Evolutionary conservation across 2,797 vertebrate genomes (phyloP).

Genomic region (Micrastur ruficollis): DNA sequence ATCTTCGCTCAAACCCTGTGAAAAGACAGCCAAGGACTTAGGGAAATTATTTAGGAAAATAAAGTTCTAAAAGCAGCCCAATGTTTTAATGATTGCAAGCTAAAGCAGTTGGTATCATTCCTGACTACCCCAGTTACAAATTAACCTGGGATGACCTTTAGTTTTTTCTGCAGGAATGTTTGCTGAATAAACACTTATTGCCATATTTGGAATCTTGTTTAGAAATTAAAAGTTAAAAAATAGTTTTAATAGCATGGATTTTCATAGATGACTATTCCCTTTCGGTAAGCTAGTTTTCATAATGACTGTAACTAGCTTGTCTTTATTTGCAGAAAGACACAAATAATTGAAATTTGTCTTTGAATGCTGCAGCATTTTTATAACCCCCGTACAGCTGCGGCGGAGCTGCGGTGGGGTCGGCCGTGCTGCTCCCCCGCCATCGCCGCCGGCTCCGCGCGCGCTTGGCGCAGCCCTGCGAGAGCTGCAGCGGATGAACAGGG

Average conservation of each 20-base stretch:
- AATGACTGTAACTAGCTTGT: background rate
- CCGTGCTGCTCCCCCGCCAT: background rate
- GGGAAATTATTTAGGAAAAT: background rate
- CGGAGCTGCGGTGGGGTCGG: background rate
- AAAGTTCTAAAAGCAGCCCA: background rate
- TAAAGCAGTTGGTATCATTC: background rate
- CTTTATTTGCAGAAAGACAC: background rate
- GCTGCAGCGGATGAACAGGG: background rate
- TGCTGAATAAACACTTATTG: background rate
- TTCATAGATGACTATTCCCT: background rate
- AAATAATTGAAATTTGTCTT: background rate
- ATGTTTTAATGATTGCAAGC: background rate
- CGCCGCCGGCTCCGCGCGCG: background rate
- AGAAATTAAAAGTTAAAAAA: background rate
- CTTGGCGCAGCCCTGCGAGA: background rate
- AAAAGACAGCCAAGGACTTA: background rate
- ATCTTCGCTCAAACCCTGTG: background rate
- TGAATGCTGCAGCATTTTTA: background rate
- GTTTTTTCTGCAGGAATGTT: background rate
- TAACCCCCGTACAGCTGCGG: background rate
- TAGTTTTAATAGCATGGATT: background rate
- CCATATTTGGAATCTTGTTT: background rate
- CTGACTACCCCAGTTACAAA: conserved; percentile 25
- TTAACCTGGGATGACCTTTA: conserved; percentile 43
- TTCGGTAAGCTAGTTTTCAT: background rate